Evolutionary conservation across 2,113 vertebrate genomes (phyloP).

Genomic region (Panurus biarmicus): DNA sequence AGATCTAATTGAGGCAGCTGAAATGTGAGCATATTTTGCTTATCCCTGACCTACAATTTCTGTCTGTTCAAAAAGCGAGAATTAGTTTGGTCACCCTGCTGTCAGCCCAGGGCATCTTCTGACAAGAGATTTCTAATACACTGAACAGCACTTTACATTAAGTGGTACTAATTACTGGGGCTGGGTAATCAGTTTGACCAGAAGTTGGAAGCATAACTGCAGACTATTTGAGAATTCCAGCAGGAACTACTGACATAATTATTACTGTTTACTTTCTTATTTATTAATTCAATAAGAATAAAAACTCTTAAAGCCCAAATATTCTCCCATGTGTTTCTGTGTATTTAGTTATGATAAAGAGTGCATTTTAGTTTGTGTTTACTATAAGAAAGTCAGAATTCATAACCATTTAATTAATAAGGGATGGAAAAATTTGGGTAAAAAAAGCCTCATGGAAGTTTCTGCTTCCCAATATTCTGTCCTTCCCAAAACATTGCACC

Average conservation of each 20-base stretch:
- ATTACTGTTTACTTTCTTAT: not conserved
- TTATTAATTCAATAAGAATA: not conserved
- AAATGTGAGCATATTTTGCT: slow-evolving; percentile 34
- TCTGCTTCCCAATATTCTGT: not conserved
- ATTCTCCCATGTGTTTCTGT: not conserved
- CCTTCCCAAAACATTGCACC: not conserved
- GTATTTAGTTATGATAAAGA: not conserved
- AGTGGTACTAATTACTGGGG: slow-evolving; percentile 52
- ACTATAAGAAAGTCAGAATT: not conserved
- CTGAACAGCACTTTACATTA: slow-evolving; percentile 52
- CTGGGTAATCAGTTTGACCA: slow-evolving; percentile 51
- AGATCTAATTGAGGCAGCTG: slow-evolving; percentile 50
- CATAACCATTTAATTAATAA: not conserved
- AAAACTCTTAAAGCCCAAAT: not conserved
- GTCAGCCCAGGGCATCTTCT: slow-evolving; percentile 60
- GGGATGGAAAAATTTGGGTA: not conserved
- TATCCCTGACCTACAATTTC: slow-evolving; percentile 49
- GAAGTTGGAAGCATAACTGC: not conserved
- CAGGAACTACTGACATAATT: not conserved
- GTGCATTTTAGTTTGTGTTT: not conserved
- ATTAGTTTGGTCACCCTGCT: slow-evolving; percentile 63
- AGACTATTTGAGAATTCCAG: not conserved
- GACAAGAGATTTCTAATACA: slow-evolving; percentile 58
- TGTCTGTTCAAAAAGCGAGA: slow-evolving; percentile 35
- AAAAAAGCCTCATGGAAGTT: not conserved